phyloP scores from a whole-genome alignment of 2,888 invertebrate genomes.

The Graphium colonna region DNA sequence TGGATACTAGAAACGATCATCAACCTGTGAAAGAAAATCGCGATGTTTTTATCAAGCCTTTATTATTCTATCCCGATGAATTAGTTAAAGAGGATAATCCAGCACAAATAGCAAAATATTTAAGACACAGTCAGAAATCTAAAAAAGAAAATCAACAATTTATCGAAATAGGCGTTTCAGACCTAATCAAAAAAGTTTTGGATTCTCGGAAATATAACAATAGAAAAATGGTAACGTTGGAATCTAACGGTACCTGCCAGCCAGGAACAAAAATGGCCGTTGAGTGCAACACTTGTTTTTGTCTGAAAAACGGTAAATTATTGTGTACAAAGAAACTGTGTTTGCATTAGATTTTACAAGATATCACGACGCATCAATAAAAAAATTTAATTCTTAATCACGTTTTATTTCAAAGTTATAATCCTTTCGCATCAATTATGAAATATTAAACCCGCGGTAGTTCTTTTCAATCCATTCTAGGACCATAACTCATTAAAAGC shows the following conservation, averaged over 20 bases:
- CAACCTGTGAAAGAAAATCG: too few species aligned
- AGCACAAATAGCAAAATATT: background rate
- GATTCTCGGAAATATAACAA: conserved; percentile 41
- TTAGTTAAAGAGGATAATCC: background rate
- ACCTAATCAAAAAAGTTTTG: conserved; percentile 35
- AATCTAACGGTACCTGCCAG: conserved; percentile 35
- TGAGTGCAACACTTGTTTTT: conserved; percentile 55
- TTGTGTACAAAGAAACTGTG: conserved; percentile 52
- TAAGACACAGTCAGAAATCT: background rate
- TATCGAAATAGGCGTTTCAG: conserved; percentile 3
- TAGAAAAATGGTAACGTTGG: conserved; percentile 40
- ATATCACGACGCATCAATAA: conserved; percentile 2
- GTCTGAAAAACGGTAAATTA: conserved; percentile 51
- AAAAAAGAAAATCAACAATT: background rate
- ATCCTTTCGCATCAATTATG: background rate
- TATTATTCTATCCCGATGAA: background rate
- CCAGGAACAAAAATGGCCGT: conserved; percentile 38
- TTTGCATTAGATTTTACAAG: conserved; percentile 23
- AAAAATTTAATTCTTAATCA: background rate
- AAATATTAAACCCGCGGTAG: background rate
- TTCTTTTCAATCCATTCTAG: too few species aligned
- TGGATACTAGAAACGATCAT: background rate
- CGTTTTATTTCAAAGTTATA: background rate
- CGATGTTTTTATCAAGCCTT: background rate
- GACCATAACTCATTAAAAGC: too few species aligned